A percentile compares a stretch with the other conserved stretches of the same genome.
phyloP scores from a whole-genome alignment of 1,140 invertebrate species.

The Psilanteris sp. region DNA sequence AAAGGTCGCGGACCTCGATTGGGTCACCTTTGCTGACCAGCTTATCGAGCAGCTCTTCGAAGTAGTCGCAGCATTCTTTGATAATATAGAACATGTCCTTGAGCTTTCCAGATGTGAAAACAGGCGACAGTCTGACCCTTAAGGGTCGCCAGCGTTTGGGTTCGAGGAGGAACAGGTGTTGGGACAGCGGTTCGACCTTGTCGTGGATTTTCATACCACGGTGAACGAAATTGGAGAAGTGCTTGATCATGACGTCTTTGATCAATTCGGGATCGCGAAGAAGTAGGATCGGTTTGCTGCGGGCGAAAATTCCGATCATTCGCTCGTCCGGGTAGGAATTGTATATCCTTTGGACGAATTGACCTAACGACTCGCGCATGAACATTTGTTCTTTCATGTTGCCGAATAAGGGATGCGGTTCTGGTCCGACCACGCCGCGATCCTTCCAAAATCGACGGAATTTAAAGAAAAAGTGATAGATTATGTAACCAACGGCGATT shows the following conservation, averaged over 20 bases:
- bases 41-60: constrained; percentile 72
- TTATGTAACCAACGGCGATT: constrained; percentile 17
- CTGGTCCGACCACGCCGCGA: constrained; percentile 58
- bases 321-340: constrained; percentile 68
- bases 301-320: constrained; percentile 76
- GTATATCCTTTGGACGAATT: constrained; percentile 41
- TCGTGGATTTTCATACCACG: constrained; percentile 69
- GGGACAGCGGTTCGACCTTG: constrained; percentile 69
- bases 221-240: constrained; percentile 78
- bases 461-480: constrained; percentile 40
- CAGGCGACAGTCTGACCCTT: constrained; percentile 77
- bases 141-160: constrained; percentile 80
- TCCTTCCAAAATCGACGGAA: constrained; percentile 66
- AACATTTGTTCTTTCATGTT: constrained; percentile 38
- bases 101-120: constrained; percentile 79
- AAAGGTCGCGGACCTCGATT: constrained; percentile 79
- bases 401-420: constrained; percentile 43
- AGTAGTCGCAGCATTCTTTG: constrained; percentile 71
- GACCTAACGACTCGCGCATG: constrained; percentile 27
- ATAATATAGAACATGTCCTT: constrained; percentile 79
- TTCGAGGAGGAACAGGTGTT: constrained; percentile 72
- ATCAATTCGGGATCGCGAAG: constrained; percentile 77
- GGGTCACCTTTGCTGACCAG: constrained; percentile 67
- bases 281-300: constrained; percentile 71
- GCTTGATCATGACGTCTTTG: constrained; percentile 78